A percentile compares a stretch with the other conserved stretches of the same genome.
phyloP scores from a whole-genome alignment of 1,140 invertebrate genomes.

The Ceratitis capitata region DNA sequence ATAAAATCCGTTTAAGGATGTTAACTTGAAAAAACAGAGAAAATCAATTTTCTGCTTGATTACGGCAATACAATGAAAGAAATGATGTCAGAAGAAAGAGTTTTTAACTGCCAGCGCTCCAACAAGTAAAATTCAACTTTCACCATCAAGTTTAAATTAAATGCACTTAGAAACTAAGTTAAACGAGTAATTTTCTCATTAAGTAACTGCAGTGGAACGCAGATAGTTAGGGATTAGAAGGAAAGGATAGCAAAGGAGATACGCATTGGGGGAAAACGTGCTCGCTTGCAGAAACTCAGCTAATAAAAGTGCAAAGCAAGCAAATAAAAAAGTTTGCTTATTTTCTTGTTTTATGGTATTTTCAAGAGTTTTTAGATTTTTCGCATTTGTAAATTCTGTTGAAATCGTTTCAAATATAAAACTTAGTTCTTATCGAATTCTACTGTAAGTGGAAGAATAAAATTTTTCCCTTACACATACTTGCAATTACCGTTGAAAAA shows the following conservation, averaged over 20 bases:
- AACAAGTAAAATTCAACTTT: neutral
- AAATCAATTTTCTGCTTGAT: slow-evolving; percentile 31
- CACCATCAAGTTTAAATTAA: neutral
- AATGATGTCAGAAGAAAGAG: neutral
- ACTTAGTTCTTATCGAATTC: too few relatives aligned
- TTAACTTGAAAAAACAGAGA: neutral
- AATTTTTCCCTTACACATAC: too few relatives aligned
- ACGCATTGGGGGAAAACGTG: neutral
- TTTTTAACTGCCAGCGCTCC: neutral
- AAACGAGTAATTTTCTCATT: slow-evolving; percentile 21
- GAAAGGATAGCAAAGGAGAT: neutral
- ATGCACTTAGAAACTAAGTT: neutral
- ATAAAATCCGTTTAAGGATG: neutral
- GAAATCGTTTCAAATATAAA: too few relatives aligned
- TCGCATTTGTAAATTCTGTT: too few relatives aligned
- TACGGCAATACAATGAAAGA: neutral
- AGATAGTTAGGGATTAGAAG: neutral
- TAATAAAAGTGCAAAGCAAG: too few relatives aligned
- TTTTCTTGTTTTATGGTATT: too few relatives aligned
- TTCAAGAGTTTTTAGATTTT: too few relatives aligned
- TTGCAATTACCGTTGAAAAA: too few relatives aligned
- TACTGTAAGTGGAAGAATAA: too few relatives aligned
- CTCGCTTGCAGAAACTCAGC: too few relatives aligned
- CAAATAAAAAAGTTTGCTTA: too few relatives aligned
- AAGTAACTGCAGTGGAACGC: neutral